Percentiles rank a stretch among this genome's conserved stretches.
phyloP scores from a whole-genome alignment of 2,113 vertebrate species.

The Pholis gunnellus region DNA sequence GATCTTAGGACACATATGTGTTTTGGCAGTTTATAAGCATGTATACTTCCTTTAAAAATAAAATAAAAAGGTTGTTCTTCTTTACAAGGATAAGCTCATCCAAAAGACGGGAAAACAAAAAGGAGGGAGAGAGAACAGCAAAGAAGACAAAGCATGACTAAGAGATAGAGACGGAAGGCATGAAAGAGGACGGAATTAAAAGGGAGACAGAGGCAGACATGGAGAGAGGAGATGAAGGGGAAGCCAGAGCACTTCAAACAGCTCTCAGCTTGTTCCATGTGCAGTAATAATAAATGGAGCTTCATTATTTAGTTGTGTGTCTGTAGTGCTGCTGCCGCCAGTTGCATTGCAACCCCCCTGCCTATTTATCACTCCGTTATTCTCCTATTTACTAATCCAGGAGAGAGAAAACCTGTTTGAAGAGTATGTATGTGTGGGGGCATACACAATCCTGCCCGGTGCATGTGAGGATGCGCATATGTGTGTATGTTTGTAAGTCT shows the following conservation, averaged over 20 bases:
- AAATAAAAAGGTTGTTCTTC: neutral
- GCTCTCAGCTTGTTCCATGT: slow-evolving; percentile 65
- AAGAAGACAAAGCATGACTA: slow-evolving; percentile 16
- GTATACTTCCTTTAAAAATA: neutral
- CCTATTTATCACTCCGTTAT: slow-evolving; percentile 58
- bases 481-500: slow-evolving; percentile 42
- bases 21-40: neutral
- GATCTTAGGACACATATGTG: slow-evolving; percentile 1
- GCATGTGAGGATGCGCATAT: neutral
- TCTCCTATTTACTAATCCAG: slow-evolving; percentile 65
- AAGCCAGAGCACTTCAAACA: slow-evolving; percentile 66
- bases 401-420: slow-evolving; percentile 46
- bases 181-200: slow-evolving; percentile 24
- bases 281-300: slow-evolving; percentile 74
- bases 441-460: slow-evolving; percentile 26
- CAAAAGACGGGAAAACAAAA: slow-evolving; percentile 22
- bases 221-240: slow-evolving; percentile 50
- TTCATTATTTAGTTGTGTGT: slow-evolving; percentile 75
- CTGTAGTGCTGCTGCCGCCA: slow-evolving; percentile 58
- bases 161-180: slow-evolving; percentile 28
- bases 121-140: slow-evolving; percentile 13
- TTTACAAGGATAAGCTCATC: slow-evolving; percentile 9
- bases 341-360: slow-evolving; percentile 53
- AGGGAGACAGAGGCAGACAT: slow-evolving; percentile 13
- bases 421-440: slow-evolving; percentile 30